A percentile compares a stretch with the other conserved stretches of the same genome.
phyloP scores from a whole-genome alignment of 2,888 invertebrate species.

The Metellina segmentata region DNA sequence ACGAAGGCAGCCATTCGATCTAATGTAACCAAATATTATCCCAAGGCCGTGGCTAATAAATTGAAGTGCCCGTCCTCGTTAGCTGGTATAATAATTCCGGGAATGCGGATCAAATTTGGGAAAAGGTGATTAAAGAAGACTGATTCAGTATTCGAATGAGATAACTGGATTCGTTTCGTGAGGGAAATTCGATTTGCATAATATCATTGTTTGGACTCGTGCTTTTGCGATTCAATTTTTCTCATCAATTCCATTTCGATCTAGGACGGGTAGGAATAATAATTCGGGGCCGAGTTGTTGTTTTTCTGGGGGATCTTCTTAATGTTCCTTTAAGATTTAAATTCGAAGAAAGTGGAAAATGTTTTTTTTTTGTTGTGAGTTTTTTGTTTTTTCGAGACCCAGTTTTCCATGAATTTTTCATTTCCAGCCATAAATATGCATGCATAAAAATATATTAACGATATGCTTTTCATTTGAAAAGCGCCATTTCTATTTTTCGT shows the following conservation, averaged over 20 bases:
- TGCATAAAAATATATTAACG: background rate
- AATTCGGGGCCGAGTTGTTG: background rate
- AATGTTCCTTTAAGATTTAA: background rate
- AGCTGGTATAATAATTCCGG: slow-evolving; percentile 16
- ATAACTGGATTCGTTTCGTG: slow-evolving; percentile 1
- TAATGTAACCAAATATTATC: slow-evolving; percentile 40
- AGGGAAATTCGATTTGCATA: slow-evolving; percentile 9
- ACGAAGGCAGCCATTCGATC: slow-evolving; percentile 29
- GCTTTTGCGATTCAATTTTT: background rate
- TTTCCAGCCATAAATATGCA: background rate
- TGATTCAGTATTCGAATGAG: slow-evolving; percentile 22
- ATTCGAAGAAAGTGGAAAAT: background rate
- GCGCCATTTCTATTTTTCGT: too few species aligned
- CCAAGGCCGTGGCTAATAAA: slow-evolving; percentile 22
- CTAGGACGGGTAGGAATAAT: background rate
- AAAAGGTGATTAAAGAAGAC: background rate
- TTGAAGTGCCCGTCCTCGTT: slow-evolving; percentile 15
- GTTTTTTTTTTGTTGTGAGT: background rate
- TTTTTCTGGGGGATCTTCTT: background rate
- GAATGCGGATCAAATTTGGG: slow-evolving; percentile 33
- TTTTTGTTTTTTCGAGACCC: too few species aligned
- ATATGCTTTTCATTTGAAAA: too few species aligned
- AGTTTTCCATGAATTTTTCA: background rate
- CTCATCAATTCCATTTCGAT: background rate
- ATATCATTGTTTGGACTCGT: background rate